Evolutionary conservation across 23 tunicate genomes (phyloP).

Genomic region (Clavelina lepadiformis): DNA sequence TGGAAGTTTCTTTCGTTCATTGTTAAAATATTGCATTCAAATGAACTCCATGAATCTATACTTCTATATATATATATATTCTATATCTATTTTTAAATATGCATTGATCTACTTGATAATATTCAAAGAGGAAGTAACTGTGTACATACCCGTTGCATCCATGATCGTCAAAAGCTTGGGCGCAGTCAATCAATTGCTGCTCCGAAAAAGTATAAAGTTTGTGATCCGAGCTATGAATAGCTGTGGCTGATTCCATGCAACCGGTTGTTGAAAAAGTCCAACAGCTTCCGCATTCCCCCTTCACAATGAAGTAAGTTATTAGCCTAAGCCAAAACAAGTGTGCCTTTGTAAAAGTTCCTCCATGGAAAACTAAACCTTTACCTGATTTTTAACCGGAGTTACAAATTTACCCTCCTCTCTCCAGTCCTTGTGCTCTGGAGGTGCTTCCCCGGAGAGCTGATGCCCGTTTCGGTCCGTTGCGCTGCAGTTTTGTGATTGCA

Average conservation of each 20-base stretch:
- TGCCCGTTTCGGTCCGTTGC: slow-evolving; percentile 51
- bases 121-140: no score
- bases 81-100: no score
- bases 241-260: slow-evolving; percentile 94
- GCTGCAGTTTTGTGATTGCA: slow-evolving; percentile 80
- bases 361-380: no score
- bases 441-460: slow-evolving; percentile 11
- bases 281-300: slow-evolving; percentile 89
- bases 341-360: not conserved
- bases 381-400: slow-evolving; percentile 91
- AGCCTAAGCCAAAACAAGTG: not conserved
- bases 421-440: slow-evolving; percentile 65
- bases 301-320: not conserved
- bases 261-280: slow-evolving; percentile 99
- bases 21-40: no score
- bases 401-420: slow-evolving; percentile 71
- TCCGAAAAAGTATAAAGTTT: slow-evolving; percentile 73
- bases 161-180: slow-evolving; percentile 65
- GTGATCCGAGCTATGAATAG: slow-evolving; percentile 58
- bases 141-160: slow-evolving; percentile 96
- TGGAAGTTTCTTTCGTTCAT: no score
- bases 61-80: no score
- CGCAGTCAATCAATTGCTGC: slow-evolving; percentile 96
- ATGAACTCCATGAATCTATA: no score
- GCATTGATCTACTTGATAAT: no score